phyloP scores from a whole-genome alignment of 1,140 invertebrate genomes.

The Pemphigus obesinymphae region DNA sequence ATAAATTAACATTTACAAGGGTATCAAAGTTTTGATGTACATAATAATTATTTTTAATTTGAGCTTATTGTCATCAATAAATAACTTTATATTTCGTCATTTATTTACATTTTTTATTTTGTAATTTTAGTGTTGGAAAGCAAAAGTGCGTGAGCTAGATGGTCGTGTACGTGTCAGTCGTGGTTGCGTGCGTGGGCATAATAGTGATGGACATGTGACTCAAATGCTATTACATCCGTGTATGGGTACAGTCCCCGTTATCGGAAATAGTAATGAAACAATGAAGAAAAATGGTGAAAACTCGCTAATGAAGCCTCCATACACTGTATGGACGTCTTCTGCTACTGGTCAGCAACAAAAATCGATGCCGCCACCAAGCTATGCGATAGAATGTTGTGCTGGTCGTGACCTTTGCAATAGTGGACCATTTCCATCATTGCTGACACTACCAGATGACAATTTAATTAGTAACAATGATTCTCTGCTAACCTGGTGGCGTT shows the following conservation, averaged over 20 bases:
- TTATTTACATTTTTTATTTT: not conserved
- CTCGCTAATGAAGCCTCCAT: not conserved
- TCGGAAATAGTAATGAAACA: not conserved
- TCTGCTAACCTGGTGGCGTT: not conserved
- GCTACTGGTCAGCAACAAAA: not conserved
- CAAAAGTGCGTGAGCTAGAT: not conserved
- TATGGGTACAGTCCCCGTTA: not conserved
- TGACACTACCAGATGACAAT: not conserved
- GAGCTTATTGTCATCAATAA: too few species aligned
- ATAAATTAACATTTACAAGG: too few species aligned
- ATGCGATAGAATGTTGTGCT: slow-evolving; percentile 4
- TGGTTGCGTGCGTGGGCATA: not conserved
- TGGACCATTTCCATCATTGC: not conserved
- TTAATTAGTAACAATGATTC: not conserved
- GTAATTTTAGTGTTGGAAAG: not conserved
- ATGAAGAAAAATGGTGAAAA: not conserved
- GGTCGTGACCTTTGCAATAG: slow-evolving; percentile 11
- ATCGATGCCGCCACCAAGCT: not conserved
- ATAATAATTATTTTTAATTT: too few species aligned
- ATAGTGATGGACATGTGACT: not conserved
- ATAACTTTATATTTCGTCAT: too few species aligned
- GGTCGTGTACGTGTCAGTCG: not conserved
- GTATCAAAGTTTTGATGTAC: too few species aligned
- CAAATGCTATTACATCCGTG: not conserved
- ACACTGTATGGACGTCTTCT: not conserved